phyloP scores from a whole-genome alignment of 2,888 invertebrate species.

The Epistrophe eligans region DNA sequence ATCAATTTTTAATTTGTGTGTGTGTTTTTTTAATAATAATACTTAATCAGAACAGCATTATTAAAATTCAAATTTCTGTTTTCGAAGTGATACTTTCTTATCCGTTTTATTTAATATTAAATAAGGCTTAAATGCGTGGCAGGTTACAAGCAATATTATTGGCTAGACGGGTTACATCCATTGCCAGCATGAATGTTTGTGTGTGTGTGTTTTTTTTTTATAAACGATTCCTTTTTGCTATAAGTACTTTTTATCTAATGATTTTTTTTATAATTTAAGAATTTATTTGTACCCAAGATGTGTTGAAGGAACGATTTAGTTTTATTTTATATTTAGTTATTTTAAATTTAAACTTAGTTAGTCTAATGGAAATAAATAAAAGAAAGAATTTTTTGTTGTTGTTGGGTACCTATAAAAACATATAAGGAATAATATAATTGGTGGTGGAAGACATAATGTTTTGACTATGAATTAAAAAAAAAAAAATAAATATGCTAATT shows the following conservation, averaged over 20 bases:
- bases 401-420: conserved; percentile 22
- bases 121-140: conserved; percentile 74
- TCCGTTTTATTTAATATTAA: conserved; percentile 52
- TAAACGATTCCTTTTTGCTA: conserved; percentile 32
- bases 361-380: conserved; percentile 2
- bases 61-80: conserved; percentile 40
- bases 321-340: conserved; percentile 9
- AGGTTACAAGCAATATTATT: conserved; percentile 71
- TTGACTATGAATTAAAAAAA: conserved; percentile 18
- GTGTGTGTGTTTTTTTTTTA: conserved; percentile 3
- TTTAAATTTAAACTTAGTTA: background rate
- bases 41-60: conserved; percentile 36
- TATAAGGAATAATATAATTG: conserved; percentile 12
- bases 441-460: conserved; percentile 71
- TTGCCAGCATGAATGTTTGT: conserved; percentile 53
- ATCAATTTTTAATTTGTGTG: conserved; percentile 4
- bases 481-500: conserved; percentile 14
- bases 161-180: conserved; percentile 60
- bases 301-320: conserved; percentile 64
- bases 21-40: conserved; percentile 30
- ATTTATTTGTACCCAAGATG: conserved; percentile 64
- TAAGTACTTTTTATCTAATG: conserved; percentile 26
- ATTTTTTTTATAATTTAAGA: conserved; percentile 42
- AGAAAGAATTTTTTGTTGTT: background rate
- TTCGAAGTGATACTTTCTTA: conserved; percentile 63